A percentile compares a stretch with the other conserved stretches of the same genome.
Evolutionary conservation across 92 coral and sea anemone species (phyloP).

Genomic region (Epizoanthus fatuus): DNA sequence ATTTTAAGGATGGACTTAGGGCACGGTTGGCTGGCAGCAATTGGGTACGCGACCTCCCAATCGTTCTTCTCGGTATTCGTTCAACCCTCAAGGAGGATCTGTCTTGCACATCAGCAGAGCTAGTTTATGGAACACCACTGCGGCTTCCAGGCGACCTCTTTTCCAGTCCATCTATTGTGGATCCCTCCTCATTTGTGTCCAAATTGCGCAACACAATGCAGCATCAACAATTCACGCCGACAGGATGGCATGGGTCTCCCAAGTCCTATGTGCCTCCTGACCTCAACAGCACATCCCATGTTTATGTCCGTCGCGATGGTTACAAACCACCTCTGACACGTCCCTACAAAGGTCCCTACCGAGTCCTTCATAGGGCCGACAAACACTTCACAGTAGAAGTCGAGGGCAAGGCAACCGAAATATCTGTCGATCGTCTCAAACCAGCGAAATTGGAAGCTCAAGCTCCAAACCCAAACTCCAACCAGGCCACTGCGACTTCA

Average conservation of each 20-base stretch:
- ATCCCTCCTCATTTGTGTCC: too few relatives aligned
- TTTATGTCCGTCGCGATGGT: slow-evolving; percentile 41
- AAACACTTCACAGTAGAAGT: too few relatives aligned
- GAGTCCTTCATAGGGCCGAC: too few relatives aligned
- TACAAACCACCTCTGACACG: background rate
- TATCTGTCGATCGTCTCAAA: too few relatives aligned
- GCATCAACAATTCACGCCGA: slow-evolving; percentile 1
- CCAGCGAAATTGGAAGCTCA: too few relatives aligned
- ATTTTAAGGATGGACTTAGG: slow-evolving; percentile 37
- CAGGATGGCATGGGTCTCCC: slow-evolving; percentile 23
- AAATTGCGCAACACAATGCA: too few relatives aligned
- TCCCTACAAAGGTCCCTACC: too few relatives aligned
- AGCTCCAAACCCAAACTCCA: too few relatives aligned
- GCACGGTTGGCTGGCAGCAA: slow-evolving; percentile 36
- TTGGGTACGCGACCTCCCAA: slow-evolving; percentile 45
- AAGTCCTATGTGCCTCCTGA: slow-evolving; percentile 21
- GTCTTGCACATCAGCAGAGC: slow-evolving; percentile 43
- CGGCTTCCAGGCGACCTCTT: slow-evolving; percentile 64
- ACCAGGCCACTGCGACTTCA: too few relatives aligned
- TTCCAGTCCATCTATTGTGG: background rate
- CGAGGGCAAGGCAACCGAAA: too few relatives aligned
- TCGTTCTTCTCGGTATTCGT: slow-evolving; percentile 31
- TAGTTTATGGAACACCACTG: slow-evolving; percentile 58
- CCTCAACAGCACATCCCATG: slow-evolving; percentile 48
- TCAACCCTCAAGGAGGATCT: slow-evolving; percentile 53